These are phyloP conservation scores for Nomia melanderi DNA, from an alignment of 1,140 invertebrate species.

Conservation along the genomic window DNA sequence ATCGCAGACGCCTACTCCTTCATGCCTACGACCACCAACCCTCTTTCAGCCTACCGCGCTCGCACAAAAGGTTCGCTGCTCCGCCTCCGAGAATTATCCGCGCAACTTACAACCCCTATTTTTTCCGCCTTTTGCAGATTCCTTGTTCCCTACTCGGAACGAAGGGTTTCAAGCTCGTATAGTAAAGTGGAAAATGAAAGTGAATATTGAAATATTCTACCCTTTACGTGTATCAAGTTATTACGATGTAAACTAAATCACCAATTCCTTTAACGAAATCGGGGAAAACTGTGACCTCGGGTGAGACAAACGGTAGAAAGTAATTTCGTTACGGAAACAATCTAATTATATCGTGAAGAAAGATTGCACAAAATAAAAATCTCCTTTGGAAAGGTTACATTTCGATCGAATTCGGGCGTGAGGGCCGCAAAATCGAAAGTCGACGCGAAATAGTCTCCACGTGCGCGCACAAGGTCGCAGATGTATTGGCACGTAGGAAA, in stretches of 20 bases:
- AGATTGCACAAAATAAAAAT: not conserved
- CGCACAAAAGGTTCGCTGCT: slow-evolving; percentile 58
- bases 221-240: not conserved
- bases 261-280: not conserved
- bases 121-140: slow-evolving; percentile 64
- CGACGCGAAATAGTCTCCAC: slow-evolving; percentile 45
- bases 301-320: no score
- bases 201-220: slow-evolving; percentile 75
- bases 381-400: not conserved
- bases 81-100: slow-evolving; percentile 68
- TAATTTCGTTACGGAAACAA: not conserved
- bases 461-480: slow-evolving; percentile 40
- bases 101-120: slow-evolving; percentile 71
- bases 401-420: not conserved
- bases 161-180: slow-evolving; percentile 42
- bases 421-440: slow-evolving; percentile 63
- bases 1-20: slow-evolving; percentile 63
- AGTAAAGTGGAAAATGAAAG: slow-evolving; percentile 72
- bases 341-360: not conserved
- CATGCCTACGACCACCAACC: slow-evolving; percentile 45
- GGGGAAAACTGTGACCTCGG: not conserved
- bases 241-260: not conserved
- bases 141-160: slow-evolving; percentile 34
- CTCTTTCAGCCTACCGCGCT: slow-evolving; percentile 36
- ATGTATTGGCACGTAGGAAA: slow-evolving; percentile 62